Base-by-base conservation (phyloP, 92 coral and sea anemone species). In the Anthopleura xanthogrammica region DNA sequence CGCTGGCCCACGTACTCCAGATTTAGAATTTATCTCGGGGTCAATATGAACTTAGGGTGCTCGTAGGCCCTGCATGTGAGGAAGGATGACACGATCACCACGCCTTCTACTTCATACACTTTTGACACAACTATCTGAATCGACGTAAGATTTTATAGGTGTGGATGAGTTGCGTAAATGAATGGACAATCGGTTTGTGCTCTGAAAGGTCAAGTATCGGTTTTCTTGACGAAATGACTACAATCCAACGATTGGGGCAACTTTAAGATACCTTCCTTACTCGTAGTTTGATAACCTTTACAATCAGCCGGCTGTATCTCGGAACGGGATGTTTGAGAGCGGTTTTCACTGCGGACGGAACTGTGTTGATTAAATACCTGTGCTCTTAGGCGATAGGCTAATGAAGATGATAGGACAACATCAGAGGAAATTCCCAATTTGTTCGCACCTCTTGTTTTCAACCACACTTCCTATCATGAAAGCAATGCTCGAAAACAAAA, bases 21-120 rank as follows among this genome's bases (percentile, higher is more conserved):
- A 52, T 77, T 17, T 77, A 46, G 80, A 12, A 62, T n/a, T 77
- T 77, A 79, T 79, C 73, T 52, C 42, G 46, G 52, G 52, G 72
- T 79, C 52, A 56, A 52, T 3, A 64, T 41, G 58, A 12, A 58
- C 64, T 62, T 80, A 40, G 50, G 22, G 39, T 1, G 22, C 29
- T 80, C 17, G 41, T 36, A 68, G 60, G 46, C 41, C 6, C 76
- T 76, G n/a, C n/a, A n/a, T n/a, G 36, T 54, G 29, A 10, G 58
- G 52, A 41, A 41, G 16, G 9, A 56, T 11, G 58, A 54, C 36
- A 72, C 5, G 7, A 50, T 40, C 72, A 10, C 72, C 72, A 20
- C 83, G 83, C 83, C 83, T 55, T 60, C 75, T n/a, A 80, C 83
- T 80, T 80, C 75, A 80, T 5, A 4, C 41, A 17, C 17, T 7